Evolutionary conservation across 2,113 vertebrate species (phyloP).

Genomic region (Typhlomys cinereus): DNA sequence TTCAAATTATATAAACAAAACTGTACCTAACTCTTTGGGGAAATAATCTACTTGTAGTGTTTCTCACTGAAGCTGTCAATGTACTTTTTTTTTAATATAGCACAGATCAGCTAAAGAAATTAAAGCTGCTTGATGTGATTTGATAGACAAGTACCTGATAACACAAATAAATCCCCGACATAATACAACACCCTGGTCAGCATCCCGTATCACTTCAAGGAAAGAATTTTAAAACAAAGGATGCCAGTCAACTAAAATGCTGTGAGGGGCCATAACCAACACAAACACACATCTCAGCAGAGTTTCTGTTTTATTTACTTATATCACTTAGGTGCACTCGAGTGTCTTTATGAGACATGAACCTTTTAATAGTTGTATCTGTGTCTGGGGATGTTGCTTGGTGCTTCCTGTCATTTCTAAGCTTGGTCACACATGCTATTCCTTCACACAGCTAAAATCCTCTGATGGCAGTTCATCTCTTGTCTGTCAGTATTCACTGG

Average conservation of each 20-base stretch:
- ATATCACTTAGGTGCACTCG: slow-evolving; percentile 10
- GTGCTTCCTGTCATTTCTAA: slow-evolving; percentile 35
- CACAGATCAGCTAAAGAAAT: slow-evolving; percentile 81
- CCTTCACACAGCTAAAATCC: not conserved
- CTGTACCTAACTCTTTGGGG: slow-evolving; percentile 74
- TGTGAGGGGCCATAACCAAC: slow-evolving; percentile 24
- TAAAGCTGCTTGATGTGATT: slow-evolving; percentile 44
- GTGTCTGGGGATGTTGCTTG: slow-evolving; percentile 10
- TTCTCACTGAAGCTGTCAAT: slow-evolving; percentile 75
- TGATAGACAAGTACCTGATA: slow-evolving; percentile 80
- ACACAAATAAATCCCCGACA: slow-evolving; percentile 78
- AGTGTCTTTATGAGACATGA: slow-evolving; percentile 39
- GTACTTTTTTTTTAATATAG: slow-evolving; percentile 74
- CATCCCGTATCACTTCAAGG: slow-evolving; percentile 69
- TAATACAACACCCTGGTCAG: slow-evolving; percentile 80
- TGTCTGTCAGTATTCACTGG: not conserved
- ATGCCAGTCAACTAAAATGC: slow-evolving; percentile 56
- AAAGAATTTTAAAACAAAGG: slow-evolving; percentile 77
- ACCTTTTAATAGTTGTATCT: slow-evolving; percentile 47
- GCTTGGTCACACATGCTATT: slow-evolving; percentile 1
- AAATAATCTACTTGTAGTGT: slow-evolving; percentile 83
- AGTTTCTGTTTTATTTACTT: slow-evolving; percentile 58
- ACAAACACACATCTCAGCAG: not conserved
- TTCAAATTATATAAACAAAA: slow-evolving; percentile 68
- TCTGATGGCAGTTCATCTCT: not conserved